A percentile compares a stretch with the other conserved stretches of the same genome.
phyloP scores from a whole-genome alignment of 1,140 invertebrate genomes.

The Asbolus verrucosus region DNA sequence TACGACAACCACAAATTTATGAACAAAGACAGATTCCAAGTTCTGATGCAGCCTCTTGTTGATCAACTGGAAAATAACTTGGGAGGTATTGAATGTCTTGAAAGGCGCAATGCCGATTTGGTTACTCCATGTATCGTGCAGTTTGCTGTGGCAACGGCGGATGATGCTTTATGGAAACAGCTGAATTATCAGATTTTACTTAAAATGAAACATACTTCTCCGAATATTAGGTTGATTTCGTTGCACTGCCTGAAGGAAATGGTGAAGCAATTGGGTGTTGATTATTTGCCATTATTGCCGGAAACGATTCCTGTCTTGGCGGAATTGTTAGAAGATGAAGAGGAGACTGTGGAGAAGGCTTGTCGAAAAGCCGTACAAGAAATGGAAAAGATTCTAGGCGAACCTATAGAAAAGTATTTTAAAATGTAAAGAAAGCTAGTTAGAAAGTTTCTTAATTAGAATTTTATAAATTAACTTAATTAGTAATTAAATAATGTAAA shows the following conservation, averaged over 20 bases:
- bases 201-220: slow-evolving; percentile 83
- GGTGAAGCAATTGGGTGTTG: slow-evolving; percentile 82
- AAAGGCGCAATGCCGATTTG: slow-evolving; percentile 71
- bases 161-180: slow-evolving; percentile 89
- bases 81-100: slow-evolving; percentile 72
- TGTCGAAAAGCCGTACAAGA: slow-evolving; percentile 81
- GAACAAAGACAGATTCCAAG: slow-evolving; percentile 86
- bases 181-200: slow-evolving; percentile 90
- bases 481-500: no score
- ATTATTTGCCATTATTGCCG: slow-evolving; percentile 82
- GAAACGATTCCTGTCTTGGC: slow-evolving; percentile 88
- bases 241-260: slow-evolving; percentile 77
- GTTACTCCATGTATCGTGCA: slow-evolving; percentile 84
- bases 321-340: slow-evolving; percentile 87
- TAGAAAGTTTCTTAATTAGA: background rate
- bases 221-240: slow-evolving; percentile 72
- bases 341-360: slow-evolving; percentile 79
- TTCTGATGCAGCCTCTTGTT: slow-evolving; percentile 85
- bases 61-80: slow-evolving; percentile 89
- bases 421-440: slow-evolving; percentile 62
- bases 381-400: slow-evolving; percentile 84
- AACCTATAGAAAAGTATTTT: slow-evolving; percentile 87
- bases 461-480: no score
- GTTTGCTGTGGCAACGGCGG: slow-evolving; percentile 82
- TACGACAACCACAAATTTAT: slow-evolving; percentile 87